Conservation (phyloP, 2,888 invertebrate genomes). For the Eucera pruinosa region DNA sequence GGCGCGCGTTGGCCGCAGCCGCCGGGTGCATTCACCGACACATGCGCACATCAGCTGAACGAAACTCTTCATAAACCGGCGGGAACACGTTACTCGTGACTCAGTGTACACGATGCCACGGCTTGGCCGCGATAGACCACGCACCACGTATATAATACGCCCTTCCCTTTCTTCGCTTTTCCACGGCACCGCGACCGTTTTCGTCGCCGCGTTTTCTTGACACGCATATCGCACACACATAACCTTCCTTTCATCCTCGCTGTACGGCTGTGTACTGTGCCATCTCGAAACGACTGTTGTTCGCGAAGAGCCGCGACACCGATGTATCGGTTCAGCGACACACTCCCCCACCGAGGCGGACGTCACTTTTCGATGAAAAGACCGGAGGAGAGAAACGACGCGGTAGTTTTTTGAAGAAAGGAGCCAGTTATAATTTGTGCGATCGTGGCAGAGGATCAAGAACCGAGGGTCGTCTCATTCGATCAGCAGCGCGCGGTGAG, state of each 20-base stretch:
- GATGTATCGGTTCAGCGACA: conserved; percentile 43
- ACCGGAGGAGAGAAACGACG: neutral
- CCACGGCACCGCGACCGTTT: conserved; percentile 18
- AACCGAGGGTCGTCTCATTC: conserved; percentile 17
- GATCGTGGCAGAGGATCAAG: conserved; percentile 33
- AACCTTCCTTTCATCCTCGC: neutral
- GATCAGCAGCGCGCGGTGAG: conserved; percentile 41
- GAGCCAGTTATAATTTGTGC: conserved; percentile 59
- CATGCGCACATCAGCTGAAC: conserved; percentile 59
- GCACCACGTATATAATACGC: conserved; percentile 46
- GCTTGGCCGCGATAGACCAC: conserved; percentile 65
- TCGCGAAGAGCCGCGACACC: conserved; percentile 36
- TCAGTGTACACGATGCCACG: conserved; percentile 67
- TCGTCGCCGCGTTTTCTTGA: conserved; percentile 30
- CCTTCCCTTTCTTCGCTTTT: conserved; percentile 44
- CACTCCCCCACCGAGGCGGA: conserved; percentile 33
- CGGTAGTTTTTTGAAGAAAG: conserved; percentile 5
- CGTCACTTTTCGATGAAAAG: conserved; percentile 48
- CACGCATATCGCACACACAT: neutral
- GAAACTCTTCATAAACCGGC: conserved; percentile 67
- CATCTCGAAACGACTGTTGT: too few species aligned
- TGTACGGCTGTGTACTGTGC: neutral
- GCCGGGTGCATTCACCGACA: conserved; percentile 64
- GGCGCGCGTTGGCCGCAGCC: conserved; percentile 45
- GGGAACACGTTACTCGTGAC: conserved; percentile 66